A percentile compares a stretch with the other conserved stretches of the same genome.
These are phyloP conservation scores for Myioborus miniatus DNA, from an alignment of 2,797 vertebrate genomes.

Conservation along the genomic window DNA sequence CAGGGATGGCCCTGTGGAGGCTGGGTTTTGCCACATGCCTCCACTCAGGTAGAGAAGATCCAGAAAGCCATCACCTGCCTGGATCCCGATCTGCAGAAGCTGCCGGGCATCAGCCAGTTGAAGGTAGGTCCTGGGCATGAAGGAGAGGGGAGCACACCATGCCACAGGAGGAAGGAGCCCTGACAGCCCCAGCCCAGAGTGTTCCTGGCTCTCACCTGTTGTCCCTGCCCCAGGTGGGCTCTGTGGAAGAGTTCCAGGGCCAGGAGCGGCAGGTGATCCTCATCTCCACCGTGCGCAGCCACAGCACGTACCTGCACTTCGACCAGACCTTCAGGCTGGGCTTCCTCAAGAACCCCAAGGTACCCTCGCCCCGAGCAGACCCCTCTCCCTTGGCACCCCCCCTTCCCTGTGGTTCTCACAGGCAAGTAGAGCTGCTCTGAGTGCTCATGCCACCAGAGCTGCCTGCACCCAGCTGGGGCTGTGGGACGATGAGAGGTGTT, in stretches of 20 bases:
- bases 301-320: slow-evolving; percentile 62
- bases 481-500: fast-evolving
- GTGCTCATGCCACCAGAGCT: not conserved
- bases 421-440: not conserved
- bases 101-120: slow-evolving; percentile 74
- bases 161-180: not conserved
- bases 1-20: not conserved
- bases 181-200: not conserved
- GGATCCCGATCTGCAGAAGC: slow-evolving; percentile 64
- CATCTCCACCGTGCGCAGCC: slow-evolving; percentile 92
- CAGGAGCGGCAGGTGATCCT: slow-evolving; percentile 89
- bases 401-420: not conserved
- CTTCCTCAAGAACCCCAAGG: slow-evolving; percentile 93
- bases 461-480: not conserved
- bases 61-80: slow-evolving; percentile 77
- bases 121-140: slow-evolving; percentile 75
- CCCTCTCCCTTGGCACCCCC: not conserved
- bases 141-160: not conserved
- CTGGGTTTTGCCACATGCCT: not conserved
- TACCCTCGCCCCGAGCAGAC: not conserved
- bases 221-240: slow-evolving; percentile 83
- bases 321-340: slow-evolving; percentile 88
- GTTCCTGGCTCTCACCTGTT: not conserved
- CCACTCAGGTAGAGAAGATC: slow-evolving; percentile 90
- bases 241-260: slow-evolving; percentile 96